Percentiles rank a stretch among this genome's conserved stretches.
phyloP scores from a whole-genome alignment of 2,797 vertebrate species.

The Cygnus olor region DNA sequence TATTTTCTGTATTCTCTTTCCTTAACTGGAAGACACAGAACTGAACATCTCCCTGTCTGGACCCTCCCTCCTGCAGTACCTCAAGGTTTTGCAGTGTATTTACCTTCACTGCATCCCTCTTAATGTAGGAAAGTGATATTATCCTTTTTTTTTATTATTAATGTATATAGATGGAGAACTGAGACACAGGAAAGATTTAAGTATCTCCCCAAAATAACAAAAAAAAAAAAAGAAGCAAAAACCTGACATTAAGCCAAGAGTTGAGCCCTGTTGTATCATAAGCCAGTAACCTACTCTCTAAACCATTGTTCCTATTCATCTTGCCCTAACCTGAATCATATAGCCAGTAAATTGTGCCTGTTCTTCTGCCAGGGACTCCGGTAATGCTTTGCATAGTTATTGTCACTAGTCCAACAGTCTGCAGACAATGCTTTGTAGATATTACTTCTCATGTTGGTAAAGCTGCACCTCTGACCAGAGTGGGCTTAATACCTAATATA shows the following conservation, averaged over 20 bases:
- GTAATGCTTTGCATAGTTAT: background rate
- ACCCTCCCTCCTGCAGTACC: background rate
- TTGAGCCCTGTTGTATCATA: background rate
- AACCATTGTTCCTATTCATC: background rate
- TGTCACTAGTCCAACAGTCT: slow-evolving; percentile 24
- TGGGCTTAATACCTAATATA: slow-evolving; percentile 35
- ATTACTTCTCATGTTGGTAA: slow-evolving; percentile 9
- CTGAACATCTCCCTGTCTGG: background rate
- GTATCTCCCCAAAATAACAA: background rate
- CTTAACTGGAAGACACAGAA: background rate
- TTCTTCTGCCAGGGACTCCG: background rate
- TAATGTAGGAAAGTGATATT: background rate
- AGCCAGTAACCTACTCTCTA: background rate
- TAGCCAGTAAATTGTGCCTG: background rate
- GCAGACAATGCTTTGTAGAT: background rate
- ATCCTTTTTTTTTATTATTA: background rate
- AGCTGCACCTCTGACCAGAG: background rate
- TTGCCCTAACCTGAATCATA: background rate
- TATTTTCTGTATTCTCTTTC: background rate
- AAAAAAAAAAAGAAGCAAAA: background rate
- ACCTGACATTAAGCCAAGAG: background rate
- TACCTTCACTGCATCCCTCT: background rate
- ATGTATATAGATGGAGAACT: background rate
- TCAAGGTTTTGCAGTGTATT: background rate
- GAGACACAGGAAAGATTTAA: background rate